Conservation (phyloP, 2,113 vertebrate genomes). For the Geothlypis trichas region DNA sequence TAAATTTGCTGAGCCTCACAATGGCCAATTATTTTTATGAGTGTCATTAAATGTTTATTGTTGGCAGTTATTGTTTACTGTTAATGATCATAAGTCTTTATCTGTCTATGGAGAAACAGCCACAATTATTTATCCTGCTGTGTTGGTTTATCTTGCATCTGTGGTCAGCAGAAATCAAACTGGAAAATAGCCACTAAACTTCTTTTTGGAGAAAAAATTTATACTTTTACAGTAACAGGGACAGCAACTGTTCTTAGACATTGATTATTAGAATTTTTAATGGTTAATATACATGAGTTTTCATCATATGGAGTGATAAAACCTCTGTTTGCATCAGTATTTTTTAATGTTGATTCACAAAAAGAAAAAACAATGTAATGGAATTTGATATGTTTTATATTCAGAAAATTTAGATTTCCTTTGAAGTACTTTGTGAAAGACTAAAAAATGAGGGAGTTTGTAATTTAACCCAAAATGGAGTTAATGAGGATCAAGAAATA, state of each 20-base stretch:
- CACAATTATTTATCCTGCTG: background rate
- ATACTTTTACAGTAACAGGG: background rate
- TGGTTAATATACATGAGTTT: background rate
- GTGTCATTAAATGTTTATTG: slow-evolving; percentile 22
- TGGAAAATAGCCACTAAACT: background rate
- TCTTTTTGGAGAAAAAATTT: background rate
- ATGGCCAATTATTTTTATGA: slow-evolving; percentile 9
- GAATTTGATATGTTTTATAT: background rate
- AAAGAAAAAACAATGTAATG: background rate
- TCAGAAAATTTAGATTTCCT: background rate
- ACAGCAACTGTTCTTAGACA: background rate
- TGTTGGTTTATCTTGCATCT: background rate
- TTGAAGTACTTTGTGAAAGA: background rate
- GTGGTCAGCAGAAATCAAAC: background rate
- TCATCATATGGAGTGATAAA: background rate
- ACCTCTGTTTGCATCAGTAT: background rate
- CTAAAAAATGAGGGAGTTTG: background rate
- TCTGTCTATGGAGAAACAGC: background rate
- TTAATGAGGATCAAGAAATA: background rate
- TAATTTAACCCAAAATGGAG: background rate
- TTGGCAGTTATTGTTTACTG: slow-evolving; percentile 13
- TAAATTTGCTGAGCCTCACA: background rate
- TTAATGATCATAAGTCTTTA: slow-evolving; percentile 16
- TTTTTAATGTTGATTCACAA: background rate
- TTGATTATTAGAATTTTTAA: background rate